Evolutionary conservation across 1,140 invertebrate species (phyloP), one percentile per base, ranked within the genome.

Genomic region (Drosophila fuyamai): DNA sequence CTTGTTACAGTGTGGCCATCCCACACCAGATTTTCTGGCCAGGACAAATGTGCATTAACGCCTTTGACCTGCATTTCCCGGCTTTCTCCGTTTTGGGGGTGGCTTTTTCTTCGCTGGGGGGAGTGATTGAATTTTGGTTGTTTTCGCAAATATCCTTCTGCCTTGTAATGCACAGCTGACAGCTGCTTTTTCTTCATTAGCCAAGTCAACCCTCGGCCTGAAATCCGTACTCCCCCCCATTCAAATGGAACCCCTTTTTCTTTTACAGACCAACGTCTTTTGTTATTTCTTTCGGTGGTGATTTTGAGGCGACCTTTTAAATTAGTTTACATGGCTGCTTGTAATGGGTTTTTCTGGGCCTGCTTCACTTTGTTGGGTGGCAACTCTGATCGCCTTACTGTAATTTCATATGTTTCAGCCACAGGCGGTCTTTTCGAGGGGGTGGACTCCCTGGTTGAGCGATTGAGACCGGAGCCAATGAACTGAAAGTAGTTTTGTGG

Each of bases 141-240:
- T 71, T 71, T 71, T 71, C 44, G 66, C 68, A 58, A 43, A 58
- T 72, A 72, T 50, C 66, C 66, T 58, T 50, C 14, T 57, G 81
- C 60, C 82, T 83, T 77, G 83, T 89, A 88, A 89, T 89, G 84
- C 84, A 89, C 84, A 88, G 84, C 85, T 84, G 84, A 88, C 84
- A 88, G 84, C 84, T 88, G 84, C 84, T 88, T 88, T 88, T 88
- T 88, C 84, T 88, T 88, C 84, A 88, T 88, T 88, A 88, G 80
- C 84, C 82, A 78, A 88, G 84, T 84, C 84, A 84, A 83, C 84
- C 83, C 83, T 76, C 74, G 53, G 47, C 48, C 12, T 5, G 36
- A 29, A 13, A 29, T 50, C 41, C 16, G 14, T 27, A 38, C 57
- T 47, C 14, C 36, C 71, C 71, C 41, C 38, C 41, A 27, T 36